These are phyloP conservation scores for Hanleya hanleyi DNA, from an alignment of 2,888 invertebrate genomes.

Conservation along the genomic window DNA sequence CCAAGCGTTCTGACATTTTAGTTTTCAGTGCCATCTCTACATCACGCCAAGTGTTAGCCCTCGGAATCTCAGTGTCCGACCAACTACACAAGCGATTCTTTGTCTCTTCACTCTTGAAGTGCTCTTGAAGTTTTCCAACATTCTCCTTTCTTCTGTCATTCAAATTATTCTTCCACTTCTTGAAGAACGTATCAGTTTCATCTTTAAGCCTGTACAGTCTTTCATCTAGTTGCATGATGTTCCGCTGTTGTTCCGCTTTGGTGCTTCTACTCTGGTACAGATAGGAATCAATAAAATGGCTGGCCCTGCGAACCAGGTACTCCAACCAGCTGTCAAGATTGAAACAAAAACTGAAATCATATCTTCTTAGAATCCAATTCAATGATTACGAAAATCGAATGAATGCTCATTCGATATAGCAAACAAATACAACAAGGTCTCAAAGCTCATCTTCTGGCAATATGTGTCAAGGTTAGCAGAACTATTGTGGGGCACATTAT, in stretches of 20 bases:
- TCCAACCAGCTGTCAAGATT: background rate
- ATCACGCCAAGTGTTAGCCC: background rate
- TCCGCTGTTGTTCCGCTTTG: background rate
- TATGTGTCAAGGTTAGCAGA: no score
- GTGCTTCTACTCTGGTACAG: background rate
- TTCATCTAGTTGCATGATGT: background rate
- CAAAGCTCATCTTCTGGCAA: no score
- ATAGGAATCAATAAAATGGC: background rate
- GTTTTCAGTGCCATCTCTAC: background rate
- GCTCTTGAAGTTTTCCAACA: background rate
- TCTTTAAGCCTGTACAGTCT: background rate
- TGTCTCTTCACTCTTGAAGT: background rate
- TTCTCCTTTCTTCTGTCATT: background rate
- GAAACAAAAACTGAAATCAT: no score
- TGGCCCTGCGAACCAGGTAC: background rate
- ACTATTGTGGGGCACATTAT: no score
- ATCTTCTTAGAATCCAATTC: no score
- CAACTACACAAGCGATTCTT: background rate
- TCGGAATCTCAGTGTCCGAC: background rate
- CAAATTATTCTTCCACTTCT: background rate
- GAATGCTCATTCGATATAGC: no score
- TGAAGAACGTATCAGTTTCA: background rate
- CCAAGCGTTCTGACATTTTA: background rate
- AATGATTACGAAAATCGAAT: no score
- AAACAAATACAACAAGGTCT: no score